Evolutionary conservation across 2,888 invertebrate species (phyloP), one percentile per base, ranked within the genome.

Genomic region (Leptopilina drosophilae): DNA sequence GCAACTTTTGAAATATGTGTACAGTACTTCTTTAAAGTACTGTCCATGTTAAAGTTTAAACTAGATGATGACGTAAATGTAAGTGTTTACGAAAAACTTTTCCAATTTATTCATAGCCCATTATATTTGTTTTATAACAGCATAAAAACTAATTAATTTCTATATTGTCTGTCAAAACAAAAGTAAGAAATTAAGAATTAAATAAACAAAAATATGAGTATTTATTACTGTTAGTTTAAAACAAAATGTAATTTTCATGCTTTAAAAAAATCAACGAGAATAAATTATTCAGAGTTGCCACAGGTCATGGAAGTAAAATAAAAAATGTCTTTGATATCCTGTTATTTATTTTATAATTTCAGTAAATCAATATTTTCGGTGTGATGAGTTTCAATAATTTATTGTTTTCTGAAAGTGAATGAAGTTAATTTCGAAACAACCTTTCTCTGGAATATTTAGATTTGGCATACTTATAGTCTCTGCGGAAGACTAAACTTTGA

Each of bases 401-500:
- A 33, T 42, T 42, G 8, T 42, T 42, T 42, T 7, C 7, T 8
- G 3, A 33, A 33, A 33, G 33, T 33, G 33, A 42, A 42, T 42
- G 42, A 42, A 49, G 11, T 49, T 49, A 49, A 49, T 49, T 49
- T 49, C 11, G 0, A 73, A 73, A 33, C 49, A 56, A 33, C 56
- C 56, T n/a, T n/a, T 73, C 33, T 12, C 33, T 6, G 2, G 49
- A 14, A 33, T 69, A 69, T 69, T 14, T 49, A 26, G n/a, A 40
- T 56, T n/a, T n/a, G 73, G 8, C 56, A 53, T 9, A 33, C 26
- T 8, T 53, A 11, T 9, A 56, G 73, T 73, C 73, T 56, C 73
- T 33, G 7, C 33, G 73, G 73, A 56, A 56, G 56, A n/a, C 56
- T 33, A 53, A 73, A 73, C 73, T 73, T 73, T 73, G 73, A 56